Evolutionary conservation across 1,140 invertebrate genomes (phyloP).

Genomic region (Atta cephalotes): DNA sequence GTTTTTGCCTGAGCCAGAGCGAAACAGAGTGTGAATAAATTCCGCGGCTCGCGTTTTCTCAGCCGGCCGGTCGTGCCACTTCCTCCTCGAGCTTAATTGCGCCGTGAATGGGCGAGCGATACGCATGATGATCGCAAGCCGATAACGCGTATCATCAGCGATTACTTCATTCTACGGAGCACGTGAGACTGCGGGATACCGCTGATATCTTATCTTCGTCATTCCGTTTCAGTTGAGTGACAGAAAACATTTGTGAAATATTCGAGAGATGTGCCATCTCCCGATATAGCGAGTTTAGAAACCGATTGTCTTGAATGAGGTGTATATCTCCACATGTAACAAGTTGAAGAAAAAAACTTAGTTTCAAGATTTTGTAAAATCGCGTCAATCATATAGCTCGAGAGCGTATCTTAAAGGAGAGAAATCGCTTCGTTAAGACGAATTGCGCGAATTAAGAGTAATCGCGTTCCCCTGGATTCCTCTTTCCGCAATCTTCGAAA

Average conservation of each 20-base stretch:
- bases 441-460: conserved; percentile 38
- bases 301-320: neutral
- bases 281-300: neutral
- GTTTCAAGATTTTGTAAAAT: neutral
- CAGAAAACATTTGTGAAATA: neutral
- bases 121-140: conserved; percentile 12
- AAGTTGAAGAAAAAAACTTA: neutral
- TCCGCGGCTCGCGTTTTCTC: conserved; percentile 49
- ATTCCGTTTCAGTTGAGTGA: neutral
- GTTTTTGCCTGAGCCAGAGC: conserved; percentile 50
- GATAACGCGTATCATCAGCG: conserved; percentile 45
- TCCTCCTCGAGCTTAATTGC: conserved; percentile 39
- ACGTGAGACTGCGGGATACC: neutral
- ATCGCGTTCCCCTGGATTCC: conserved; percentile 13
- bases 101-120: conserved; percentile 37
- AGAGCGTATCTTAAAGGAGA: neutral
- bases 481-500: conserved; percentile 32
- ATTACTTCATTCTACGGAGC: conserved; percentile 8
- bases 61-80: conserved; percentile 42
- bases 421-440: conserved; percentile 39
- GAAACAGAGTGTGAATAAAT: conserved; percentile 74
- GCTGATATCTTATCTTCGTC: neutral
- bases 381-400: neutral
- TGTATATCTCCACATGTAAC: neutral
- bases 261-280: neutral